Base-by-base conservation (phyloP, 2,888 invertebrate species). In the Sepiola atlantica region DNA sequence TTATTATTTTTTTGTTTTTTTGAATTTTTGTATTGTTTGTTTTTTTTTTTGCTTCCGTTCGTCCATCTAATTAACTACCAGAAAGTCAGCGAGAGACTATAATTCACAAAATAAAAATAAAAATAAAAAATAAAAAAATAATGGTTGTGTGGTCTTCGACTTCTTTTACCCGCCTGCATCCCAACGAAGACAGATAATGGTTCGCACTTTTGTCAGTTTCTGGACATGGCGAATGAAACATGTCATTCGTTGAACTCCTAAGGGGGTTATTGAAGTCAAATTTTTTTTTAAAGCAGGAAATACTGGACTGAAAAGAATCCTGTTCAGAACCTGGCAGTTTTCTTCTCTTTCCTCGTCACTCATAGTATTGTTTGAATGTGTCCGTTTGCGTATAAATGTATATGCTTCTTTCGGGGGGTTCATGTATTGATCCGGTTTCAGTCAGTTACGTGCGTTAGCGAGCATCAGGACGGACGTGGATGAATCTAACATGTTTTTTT, bases 201-300 rank as follows among this genome's bases (percentile, higher is more conserved):
- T 77, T 77, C 77, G n/a, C 77, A 12, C 77, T 77, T n/a, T 28
- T 77, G 77, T 77, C 77, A 77, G 77, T 14, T 28, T n/a, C 77
- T 77, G 77, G 77, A n/a, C 77, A n/a, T 77, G 77, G 77, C 28
- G 77, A 14, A 77, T 77, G n/a, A n/a, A 77, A 77, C 77, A n/a
- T 77, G 77, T 77, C 77, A 77, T 77, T 77, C 28, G n/a, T n/a
- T 77, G 77, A 10, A 28, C 28, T 77, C 77, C 77, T 77, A 77
- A 77, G 77, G 77, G 77, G 77, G 77, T 77, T 77, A 77, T 77
- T 77, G 77, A 77, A 77, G 77, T 77, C n/a, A 77, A n/a, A n/a
- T n/a, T 61, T 61, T 61, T 61, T 77, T 77, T 77, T 77, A n/a
- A 77, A 77, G 77, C 77, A 77, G 77, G 77, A 77, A 77, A 77